phyloP scores from a whole-genome alignment of 2,113 vertebrate species.

The Ageneiosus marmoratus region DNA sequence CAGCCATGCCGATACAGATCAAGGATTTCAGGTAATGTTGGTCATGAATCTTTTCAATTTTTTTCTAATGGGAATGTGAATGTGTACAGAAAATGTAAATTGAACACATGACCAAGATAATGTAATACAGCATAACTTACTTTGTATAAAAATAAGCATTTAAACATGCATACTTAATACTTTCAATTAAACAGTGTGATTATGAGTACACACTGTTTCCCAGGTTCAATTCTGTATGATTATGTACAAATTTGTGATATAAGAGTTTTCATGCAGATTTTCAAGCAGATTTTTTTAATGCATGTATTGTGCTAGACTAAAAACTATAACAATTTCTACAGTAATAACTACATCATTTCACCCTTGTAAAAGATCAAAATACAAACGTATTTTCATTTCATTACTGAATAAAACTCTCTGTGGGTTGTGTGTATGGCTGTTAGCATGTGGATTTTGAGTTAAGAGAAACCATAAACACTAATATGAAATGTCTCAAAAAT shows the following conservation, averaged over 20 bases:
- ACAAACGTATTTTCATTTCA: neutral
- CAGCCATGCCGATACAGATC: neutral
- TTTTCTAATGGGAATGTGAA: too few species aligned
- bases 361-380: neutral
- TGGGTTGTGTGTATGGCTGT: neutral
- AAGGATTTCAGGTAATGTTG: neutral
- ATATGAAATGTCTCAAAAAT: neutral
- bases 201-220: neutral
- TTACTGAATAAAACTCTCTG: neutral
- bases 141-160: neutral
- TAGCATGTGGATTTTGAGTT: constrained; percentile 1
- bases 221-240: neutral
- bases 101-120: neutral
- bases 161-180: neutral
- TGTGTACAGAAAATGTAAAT: neutral
- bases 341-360: neutral
- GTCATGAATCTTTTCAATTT: too few species aligned
- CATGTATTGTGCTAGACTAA: neutral
- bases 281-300: neutral
- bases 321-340: neutral
- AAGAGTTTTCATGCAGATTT: neutral
- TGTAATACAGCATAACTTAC: neutral
- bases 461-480: neutral
- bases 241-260: neutral
- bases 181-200: neutral